phyloP scores from a whole-genome alignment of 1,140 invertebrate species.

The Triops cancriformis region DNA sequence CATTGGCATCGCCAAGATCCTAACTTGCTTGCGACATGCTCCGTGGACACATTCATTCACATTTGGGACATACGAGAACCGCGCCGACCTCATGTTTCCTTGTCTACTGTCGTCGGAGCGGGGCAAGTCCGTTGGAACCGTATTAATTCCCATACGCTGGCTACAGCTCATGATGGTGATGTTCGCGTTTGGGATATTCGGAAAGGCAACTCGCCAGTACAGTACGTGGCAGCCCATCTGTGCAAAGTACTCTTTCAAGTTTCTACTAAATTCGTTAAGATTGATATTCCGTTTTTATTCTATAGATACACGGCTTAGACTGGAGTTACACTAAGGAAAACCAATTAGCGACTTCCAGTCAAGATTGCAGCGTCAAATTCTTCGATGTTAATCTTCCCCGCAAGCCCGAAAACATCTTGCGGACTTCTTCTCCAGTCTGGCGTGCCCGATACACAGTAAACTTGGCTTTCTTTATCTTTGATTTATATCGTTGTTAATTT shows the following conservation, averaged over 20 bases:
- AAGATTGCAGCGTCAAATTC: constrained; percentile 90
- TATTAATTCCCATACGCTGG: constrained; percentile 68
- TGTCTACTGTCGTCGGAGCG: constrained; percentile 78
- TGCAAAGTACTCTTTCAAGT: constrained; percentile 49
- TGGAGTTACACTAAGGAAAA: constrained; percentile 81
- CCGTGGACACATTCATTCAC: constrained; percentile 86
- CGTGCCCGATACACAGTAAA: constrained; percentile 76
- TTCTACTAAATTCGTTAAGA: not conserved
- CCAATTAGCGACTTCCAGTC: constrained; percentile 82
- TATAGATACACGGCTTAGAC: constrained; percentile 79
- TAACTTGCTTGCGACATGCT: constrained; percentile 83
- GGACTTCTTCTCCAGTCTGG: constrained; percentile 83
- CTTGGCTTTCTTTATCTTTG: constrained; percentile 26
- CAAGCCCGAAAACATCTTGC: constrained; percentile 69
- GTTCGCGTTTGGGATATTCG: constrained; percentile 90
- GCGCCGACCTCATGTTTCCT: constrained; percentile 64
- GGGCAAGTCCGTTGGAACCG: constrained; percentile 91
- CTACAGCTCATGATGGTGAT: constrained; percentile 91
- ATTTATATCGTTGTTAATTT: constrained; percentile 18
- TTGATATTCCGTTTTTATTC: constrained; percentile 29
- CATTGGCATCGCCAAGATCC: constrained; percentile 86
- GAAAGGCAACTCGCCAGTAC: constrained; percentile 72
- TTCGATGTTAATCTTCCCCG: constrained; percentile 81
- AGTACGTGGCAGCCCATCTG: constrained; percentile 88
- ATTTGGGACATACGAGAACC: constrained; percentile 86